Percentiles rank a stretch among this genome's conserved stretches.
Evolutionary conservation across 2,797 vertebrate genomes (phyloP).

Genomic region (Gymnodraco acuticeps): DNA sequence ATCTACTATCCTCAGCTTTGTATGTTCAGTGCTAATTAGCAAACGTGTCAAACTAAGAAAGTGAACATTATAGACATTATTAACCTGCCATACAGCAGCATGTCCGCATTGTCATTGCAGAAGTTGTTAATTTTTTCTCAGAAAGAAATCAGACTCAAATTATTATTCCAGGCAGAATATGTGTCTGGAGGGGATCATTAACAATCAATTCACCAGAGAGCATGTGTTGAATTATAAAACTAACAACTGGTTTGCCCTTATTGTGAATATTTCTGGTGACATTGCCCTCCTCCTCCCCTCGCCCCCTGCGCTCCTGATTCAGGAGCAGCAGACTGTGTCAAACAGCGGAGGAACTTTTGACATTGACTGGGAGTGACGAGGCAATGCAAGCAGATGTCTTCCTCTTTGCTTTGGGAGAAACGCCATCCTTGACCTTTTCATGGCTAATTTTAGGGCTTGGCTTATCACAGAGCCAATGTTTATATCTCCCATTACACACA

Average conservation of each 20-base stretch:
- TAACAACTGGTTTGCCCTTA: conserved; percentile 40
- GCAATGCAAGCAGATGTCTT: conserved; percentile 79
- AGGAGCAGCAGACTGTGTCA: conserved; percentile 72
- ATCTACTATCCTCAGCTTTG: background rate
- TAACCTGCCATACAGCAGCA: no score
- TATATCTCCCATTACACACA: conserved; percentile 81
- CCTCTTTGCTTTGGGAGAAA: conserved; percentile 79
- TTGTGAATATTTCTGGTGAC: conserved; percentile 53
- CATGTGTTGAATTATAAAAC: conserved; percentile 24
- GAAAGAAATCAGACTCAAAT: background rate
- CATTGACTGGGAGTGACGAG: conserved; percentile 79
- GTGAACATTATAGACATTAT: background rate
- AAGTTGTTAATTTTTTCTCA: background rate
- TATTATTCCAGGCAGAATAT: conserved; percentile 19
- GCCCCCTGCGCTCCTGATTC: conserved; percentile 42
- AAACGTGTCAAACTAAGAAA: background rate
- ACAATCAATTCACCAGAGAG: conserved; percentile 31
- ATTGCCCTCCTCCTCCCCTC: conserved; percentile 36
- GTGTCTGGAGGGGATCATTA: conserved; percentile 29
- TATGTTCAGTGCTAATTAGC: background rate
- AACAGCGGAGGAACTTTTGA: conserved; percentile 72
- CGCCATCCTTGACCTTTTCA: conserved; percentile 81
- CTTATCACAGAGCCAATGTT: conserved; percentile 80
- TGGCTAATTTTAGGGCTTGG: conserved; percentile 81
- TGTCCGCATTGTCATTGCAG: background rate